Percentiles rank a stretch among this genome's conserved stretches.
Evolutionary conservation across 2,797 vertebrate species (phyloP).

Genomic region (Amphiprion clarkii): DNA sequence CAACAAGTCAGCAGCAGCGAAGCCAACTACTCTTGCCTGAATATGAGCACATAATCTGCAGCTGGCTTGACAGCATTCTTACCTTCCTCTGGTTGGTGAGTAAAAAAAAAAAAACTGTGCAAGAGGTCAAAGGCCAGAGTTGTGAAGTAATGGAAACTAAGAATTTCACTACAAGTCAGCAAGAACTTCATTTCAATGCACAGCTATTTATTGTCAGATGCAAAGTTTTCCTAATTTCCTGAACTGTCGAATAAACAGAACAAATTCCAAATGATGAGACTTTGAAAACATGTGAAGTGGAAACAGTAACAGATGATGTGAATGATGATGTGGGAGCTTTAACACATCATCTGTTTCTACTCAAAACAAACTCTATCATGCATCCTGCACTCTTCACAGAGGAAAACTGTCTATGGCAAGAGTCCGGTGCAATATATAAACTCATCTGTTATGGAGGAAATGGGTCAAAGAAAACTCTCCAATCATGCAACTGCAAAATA

Average conservation of each 20-base stretch:
- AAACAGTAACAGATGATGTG: background rate
- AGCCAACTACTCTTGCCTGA: conserved; percentile 27
- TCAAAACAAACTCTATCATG: background rate
- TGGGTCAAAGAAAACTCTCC: too few species aligned
- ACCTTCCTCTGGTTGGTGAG: conserved; percentile 13
- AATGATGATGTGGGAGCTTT: background rate
- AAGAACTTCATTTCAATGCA: background rate
- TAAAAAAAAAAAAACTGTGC: conserved; percentile 43
- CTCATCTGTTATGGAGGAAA: too few species aligned
- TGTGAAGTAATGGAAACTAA: conserved; percentile 14
- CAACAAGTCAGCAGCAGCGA: conserved; percentile 20
- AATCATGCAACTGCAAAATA: too few species aligned
- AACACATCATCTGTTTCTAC: background rate
- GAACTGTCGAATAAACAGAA: background rate
- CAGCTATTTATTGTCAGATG: background rate
- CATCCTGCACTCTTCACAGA: background rate
- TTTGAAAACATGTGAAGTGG: background rate
- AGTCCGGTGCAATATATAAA: too few species aligned
- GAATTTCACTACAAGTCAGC: background rate
- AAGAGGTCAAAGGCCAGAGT: conserved; percentile 31
- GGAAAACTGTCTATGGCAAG: background rate
- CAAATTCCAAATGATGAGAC: background rate
- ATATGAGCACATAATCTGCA: conserved; percentile 30
- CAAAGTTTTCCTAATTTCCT: background rate
- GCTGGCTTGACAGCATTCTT: conserved; percentile 29